A percentile compares a stretch with the other conserved stretches of the same genome.
Conservation (phyloP, 64 coral and sea anemone genomes). For the Pocillopora damicornis region DNA sequence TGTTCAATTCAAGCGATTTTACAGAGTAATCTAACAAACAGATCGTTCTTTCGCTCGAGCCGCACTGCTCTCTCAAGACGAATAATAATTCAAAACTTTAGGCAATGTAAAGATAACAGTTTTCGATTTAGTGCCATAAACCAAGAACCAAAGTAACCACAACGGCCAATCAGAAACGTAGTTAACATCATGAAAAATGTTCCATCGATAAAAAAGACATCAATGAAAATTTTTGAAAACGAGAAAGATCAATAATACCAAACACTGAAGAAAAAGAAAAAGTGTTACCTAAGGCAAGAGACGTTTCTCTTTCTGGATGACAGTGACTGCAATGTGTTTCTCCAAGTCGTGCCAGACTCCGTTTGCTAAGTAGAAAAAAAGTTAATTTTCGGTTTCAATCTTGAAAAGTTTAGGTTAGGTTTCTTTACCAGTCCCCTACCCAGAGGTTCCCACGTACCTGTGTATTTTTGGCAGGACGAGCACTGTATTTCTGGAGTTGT, state of each 20-base stretch:
- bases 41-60: no score
- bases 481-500: constrained; percentile 60
- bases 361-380: constrained; percentile 65
- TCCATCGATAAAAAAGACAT: background rate
- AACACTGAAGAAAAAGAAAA: background rate
- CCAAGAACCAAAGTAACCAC: no score
- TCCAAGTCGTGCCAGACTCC: constrained; percentile 87
- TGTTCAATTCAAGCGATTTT: no score
- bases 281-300: constrained; percentile 67
- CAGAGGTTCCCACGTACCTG: constrained; percentile 8
- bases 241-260: background rate
- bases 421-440: no score
- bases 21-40: no score
- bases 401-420: no score
- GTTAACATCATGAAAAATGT: background rate
- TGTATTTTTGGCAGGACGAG: constrained; percentile 67
- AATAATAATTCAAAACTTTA: no score
- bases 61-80: no score
- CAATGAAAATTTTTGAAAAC: background rate
- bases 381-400: no score
- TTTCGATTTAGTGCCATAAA: no score
- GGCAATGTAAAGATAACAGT: no score
- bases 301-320: constrained; percentile 93
- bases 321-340: constrained; percentile 97
- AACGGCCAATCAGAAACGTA: no score